These are phyloP conservation scores for Agriopis aurantiaria DNA, from an alignment of 2,888 invertebrate species.

Conservation along the genomic window DNA sequence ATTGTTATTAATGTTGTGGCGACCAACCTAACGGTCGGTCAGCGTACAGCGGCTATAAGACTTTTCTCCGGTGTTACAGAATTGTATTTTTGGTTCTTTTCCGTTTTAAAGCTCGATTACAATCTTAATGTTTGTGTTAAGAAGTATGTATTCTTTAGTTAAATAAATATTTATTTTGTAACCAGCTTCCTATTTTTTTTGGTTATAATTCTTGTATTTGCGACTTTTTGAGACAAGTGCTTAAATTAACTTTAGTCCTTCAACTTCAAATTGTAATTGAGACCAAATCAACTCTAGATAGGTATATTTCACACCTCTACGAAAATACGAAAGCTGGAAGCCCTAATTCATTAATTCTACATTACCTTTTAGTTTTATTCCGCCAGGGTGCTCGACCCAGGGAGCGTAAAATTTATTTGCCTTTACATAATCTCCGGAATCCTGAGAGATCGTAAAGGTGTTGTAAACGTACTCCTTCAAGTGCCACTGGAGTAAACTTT, in stretches of 20 bases:
- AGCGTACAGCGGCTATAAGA: conserved; percentile 6
- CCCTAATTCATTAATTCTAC: conserved; percentile 4
- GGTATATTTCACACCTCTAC: too few species aligned
- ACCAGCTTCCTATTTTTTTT: background rate
- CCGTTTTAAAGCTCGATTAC: background rate
- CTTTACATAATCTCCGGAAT: conserved; percentile 32
- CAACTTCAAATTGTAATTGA: background rate
- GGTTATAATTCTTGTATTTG: background rate
- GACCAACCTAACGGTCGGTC: conserved; percentile 7
- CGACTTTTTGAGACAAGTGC: background rate
- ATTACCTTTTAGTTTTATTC: conserved; percentile 26
- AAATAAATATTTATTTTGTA: too few species aligned
- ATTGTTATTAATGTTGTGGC: conserved; percentile 36
- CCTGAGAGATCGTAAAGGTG: conserved; percentile 43
- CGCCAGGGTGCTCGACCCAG: conserved; percentile 23
- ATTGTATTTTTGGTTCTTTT: conserved; percentile 17
- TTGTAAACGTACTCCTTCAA: conserved; percentile 37
- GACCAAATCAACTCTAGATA: background rate
- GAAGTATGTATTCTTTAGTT: too few species aligned
- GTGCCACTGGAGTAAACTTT: conserved; percentile 5
- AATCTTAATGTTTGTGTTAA: too few species aligned
- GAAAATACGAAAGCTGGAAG: background rate
- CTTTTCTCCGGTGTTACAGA: conserved; percentile 20
- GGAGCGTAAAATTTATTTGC: conserved; percentile 45
- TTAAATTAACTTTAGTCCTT: background rate